A percentile compares a stretch with the other conserved stretches of the same genome.
These are phyloP conservation scores for Netelia fuscicornis DNA, from an alignment of 2,888 invertebrate genomes.

Conservation along the genomic window DNA sequence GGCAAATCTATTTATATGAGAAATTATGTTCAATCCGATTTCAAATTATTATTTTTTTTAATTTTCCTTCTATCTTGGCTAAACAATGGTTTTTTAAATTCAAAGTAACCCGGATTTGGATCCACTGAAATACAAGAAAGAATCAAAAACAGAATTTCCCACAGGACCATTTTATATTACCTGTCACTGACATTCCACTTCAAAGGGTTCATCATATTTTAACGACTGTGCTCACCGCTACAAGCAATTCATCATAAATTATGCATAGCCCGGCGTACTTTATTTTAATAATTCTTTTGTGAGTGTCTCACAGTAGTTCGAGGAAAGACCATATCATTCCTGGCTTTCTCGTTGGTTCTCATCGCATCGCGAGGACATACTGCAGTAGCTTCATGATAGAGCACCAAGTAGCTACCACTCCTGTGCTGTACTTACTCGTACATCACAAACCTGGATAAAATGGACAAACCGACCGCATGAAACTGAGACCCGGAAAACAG, in stretches of 20 bases:
- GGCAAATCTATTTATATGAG: not conserved
- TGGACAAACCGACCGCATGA: slow-evolving; percentile 46
- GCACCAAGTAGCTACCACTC: slow-evolving; percentile 53
- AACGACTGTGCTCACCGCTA: not conserved
- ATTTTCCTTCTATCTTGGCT: too few relatives aligned
- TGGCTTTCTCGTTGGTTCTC: slow-evolving; percentile 39
- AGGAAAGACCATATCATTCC: slow-evolving; percentile 37
- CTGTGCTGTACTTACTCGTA: slow-evolving; percentile 64
- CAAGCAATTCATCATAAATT: slow-evolving; percentile 73
- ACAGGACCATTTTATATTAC: not conserved
- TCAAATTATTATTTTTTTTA: too few relatives aligned
- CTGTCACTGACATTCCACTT: not conserved
- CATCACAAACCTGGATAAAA: slow-evolving; percentile 44
- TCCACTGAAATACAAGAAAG: too few relatives aligned
- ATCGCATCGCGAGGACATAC: slow-evolving; percentile 44
- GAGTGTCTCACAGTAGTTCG: slow-evolving; percentile 45
- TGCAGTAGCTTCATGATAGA: slow-evolving; percentile 55
- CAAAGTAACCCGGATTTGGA: too few relatives aligned
- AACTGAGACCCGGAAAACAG: slow-evolving; percentile 43
- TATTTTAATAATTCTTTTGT: slow-evolving; percentile 77
- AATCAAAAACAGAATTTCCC: too few relatives aligned
- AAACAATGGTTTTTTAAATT: too few relatives aligned
- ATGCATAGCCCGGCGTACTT: slow-evolving; percentile 69
- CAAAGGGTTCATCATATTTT: not conserved
- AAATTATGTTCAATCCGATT: too few relatives aligned